phyloP scores from a whole-genome alignment of 2,113 vertebrate genomes.

The Prunella himalayana region DNA sequence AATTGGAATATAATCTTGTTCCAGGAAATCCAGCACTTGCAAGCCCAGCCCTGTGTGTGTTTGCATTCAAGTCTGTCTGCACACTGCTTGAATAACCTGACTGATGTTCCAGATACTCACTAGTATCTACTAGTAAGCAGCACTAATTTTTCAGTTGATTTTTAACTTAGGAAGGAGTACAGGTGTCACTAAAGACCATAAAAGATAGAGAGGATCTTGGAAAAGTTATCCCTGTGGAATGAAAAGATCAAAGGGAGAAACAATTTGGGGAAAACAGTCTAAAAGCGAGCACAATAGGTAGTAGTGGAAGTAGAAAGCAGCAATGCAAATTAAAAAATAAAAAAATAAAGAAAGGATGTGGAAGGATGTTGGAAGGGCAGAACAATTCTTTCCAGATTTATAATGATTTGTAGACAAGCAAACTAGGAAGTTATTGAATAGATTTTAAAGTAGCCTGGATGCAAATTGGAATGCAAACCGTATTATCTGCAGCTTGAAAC shows the following conservation, averaged over 20 bases:
- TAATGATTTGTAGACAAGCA: background rate
- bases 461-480: background rate
- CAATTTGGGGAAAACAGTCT: background rate
- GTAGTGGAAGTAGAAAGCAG: background rate
- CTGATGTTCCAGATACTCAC: background rate
- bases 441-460: background rate
- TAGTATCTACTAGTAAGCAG: background rate
- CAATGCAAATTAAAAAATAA: background rate
- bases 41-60: background rate
- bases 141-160: background rate
- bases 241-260: background rate
- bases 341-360: background rate
- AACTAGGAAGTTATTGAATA: background rate
- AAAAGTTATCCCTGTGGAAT: background rate
- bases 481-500: background rate
- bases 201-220: background rate
- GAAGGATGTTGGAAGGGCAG: background rate
- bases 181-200: background rate
- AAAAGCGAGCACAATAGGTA: background rate
- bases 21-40: background rate
- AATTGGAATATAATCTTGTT: background rate
- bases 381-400: background rate
- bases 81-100: background rate
- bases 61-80: background rate
- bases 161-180: background rate